A percentile compares a stretch with the other conserved stretches of the same genome.
phyloP scores from a whole-genome alignment of 1,140 invertebrate genomes.

The Helicorthomorpha holstii region DNA sequence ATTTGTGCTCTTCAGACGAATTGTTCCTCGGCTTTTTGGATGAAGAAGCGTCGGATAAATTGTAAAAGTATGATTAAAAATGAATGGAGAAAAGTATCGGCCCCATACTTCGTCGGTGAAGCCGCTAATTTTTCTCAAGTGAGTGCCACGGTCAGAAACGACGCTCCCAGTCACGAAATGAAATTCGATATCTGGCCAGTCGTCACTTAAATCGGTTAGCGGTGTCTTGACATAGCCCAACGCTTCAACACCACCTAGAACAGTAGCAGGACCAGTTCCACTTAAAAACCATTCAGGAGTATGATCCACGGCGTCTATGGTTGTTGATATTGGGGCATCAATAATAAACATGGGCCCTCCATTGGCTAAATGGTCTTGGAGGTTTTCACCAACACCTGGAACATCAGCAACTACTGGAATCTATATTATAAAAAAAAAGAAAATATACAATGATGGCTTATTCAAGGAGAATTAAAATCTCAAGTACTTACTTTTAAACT shows the following conservation, averaged over 20 bases:
- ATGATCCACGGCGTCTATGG: too few species aligned
- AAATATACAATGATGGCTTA: too few species aligned
- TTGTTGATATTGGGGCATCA: too few species aligned
- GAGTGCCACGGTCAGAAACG: conserved; percentile 50
- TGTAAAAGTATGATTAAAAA: conserved; percentile 42
- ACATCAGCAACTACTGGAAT: conserved; percentile 26
- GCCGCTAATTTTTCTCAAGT: not conserved
- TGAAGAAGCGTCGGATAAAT: conserved; percentile 37
- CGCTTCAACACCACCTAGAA: conserved; percentile 61
- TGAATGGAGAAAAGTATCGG: conserved; percentile 45
- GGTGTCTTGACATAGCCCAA: conserved; percentile 73
- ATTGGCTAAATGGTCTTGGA: conserved; percentile 76
- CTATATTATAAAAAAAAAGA: conserved; percentile 2
- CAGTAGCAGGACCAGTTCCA: conserved; percentile 55
- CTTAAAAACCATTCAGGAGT: too few species aligned
- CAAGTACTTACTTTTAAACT: too few species aligned
- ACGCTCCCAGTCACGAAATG: conserved; percentile 67
- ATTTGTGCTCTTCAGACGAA: conserved; percentile 42
- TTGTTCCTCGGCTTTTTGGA: conserved; percentile 48
- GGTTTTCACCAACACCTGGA: conserved; percentile 28
- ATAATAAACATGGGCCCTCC: too few species aligned
- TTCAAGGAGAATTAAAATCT: too few species aligned
- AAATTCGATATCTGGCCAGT: conserved; percentile 81
- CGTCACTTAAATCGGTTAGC: conserved; percentile 59
- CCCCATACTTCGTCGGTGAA: conserved; percentile 25